Evolutionary conservation across 2,888 invertebrate genomes (phyloP), one percentile per base, ranked within the genome.

Genomic region (Nephrotoma flavescens): DNA sequence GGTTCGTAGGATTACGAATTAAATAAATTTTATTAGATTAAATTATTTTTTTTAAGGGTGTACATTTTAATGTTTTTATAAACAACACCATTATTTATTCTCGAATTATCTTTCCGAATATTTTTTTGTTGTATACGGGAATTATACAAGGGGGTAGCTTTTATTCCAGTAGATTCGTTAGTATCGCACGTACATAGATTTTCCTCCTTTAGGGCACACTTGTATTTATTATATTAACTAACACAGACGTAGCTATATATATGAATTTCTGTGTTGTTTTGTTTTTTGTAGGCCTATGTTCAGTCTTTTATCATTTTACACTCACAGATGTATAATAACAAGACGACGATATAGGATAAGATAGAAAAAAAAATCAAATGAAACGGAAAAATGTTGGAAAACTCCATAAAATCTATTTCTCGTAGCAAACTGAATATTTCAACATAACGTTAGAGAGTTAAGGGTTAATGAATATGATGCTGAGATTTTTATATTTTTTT

Each of bases 71-170:
- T 42, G 42, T 84, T 15, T 12, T 84, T 84, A 84, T 84, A 84
- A 84, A 84, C 84, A 84, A 84, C 84, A 84, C 42, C 42, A 84
- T 42, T n/a, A 84, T 84, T 84, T 84, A 84, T 84, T 84, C 42
- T 84, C 84, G 84, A 84, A 84, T 84, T 42, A 84, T 84, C 42
- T 84, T 84, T 84, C 7, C 83, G 83, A 47, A 47, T 41, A 71
- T 11, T 9, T 83, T n/a, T 4, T 83, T 41, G 11, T 2, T 42
- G 42, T 84, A 12, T n/a, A 12, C 2, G n/a, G n/a, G 47, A 47
- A 47, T 47, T 84, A n/a, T 47, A n/a, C n/a, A 4, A 42, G 42
- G n/a, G 71, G 31, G 71, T 71, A 71, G 19, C 15, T 52, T 71
- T 7, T 71, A 71, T 71, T 7, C 71, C 3, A 31, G 71, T 71